Evolutionary conservation across 2,113 vertebrate genomes (phyloP).

Genomic region (Chloroceryle aenea): DNA sequence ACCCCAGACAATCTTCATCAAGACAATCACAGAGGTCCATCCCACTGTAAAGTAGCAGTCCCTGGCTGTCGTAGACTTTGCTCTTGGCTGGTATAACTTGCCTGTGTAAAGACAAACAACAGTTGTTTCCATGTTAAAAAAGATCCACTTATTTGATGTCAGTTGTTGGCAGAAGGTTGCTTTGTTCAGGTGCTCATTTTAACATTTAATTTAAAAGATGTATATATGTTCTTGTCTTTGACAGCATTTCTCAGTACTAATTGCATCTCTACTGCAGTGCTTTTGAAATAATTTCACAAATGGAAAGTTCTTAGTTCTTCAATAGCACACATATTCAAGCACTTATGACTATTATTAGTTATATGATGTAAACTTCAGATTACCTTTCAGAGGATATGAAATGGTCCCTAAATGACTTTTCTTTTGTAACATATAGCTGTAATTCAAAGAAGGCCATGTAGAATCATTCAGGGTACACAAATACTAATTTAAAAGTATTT

Average conservation of each 20-base stretch:
- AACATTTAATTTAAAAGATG: not conserved
- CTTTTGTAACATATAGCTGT: not conserved
- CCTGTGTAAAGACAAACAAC: constrained; percentile 67
- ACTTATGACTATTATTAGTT: not conserved
- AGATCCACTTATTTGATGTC: not conserved
- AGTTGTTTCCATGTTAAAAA: not conserved
- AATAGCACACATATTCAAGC: not conserved
- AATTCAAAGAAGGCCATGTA: not conserved
- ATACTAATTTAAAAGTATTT: not conserved
- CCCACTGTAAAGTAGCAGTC: constrained; percentile 87
- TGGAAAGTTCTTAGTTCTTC: not conserved
- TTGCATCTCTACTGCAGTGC: not conserved
- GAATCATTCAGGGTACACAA: not conserved
- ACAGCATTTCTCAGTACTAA: not conserved
- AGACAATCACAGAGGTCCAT: constrained; percentile 96
- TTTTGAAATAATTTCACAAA: not conserved
- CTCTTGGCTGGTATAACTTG: constrained; percentile 86
- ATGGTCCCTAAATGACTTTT: not conserved
- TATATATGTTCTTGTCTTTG: accelerated
- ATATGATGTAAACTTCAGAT: not conserved
- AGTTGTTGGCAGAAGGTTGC: not conserved
- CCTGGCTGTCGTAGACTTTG: constrained; percentile 91
- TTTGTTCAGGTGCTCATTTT: not conserved
- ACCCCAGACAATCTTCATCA: constrained; percentile 92
- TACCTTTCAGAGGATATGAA: not conserved